Conservation (phyloP, 2,888 invertebrate species). For the Acronicta psi region DNA sequence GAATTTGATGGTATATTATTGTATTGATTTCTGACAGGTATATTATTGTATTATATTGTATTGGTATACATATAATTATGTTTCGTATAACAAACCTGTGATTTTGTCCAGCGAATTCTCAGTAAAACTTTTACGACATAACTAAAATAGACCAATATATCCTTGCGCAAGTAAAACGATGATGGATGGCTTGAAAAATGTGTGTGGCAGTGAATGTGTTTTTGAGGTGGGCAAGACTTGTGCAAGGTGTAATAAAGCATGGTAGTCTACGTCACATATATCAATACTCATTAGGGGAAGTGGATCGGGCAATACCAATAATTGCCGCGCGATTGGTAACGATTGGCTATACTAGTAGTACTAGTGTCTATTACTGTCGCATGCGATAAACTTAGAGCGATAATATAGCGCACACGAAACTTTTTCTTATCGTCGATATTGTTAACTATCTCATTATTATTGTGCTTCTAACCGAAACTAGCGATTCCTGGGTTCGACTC, state of each 20-base stretch:
- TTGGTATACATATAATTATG: no score
- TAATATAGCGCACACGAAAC: background rate
- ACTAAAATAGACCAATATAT: slow-evolving; percentile 20
- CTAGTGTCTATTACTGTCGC: slow-evolving; percentile 14
- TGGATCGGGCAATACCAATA: slow-evolving; percentile 45
- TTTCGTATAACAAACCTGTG: slow-evolving; percentile 20
- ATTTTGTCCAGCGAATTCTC: slow-evolving; percentile 24
- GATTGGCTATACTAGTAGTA: slow-evolving; percentile 21
- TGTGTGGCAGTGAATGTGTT: slow-evolving; percentile 23
- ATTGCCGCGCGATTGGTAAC: slow-evolving; percentile 26
- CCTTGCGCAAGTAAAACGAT: slow-evolving; percentile 46
- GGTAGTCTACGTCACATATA: slow-evolving; percentile 26
- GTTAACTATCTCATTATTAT: no score
- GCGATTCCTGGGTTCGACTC: no score
- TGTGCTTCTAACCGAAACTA: no score
- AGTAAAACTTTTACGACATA: slow-evolving; percentile 29
- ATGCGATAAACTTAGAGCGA: slow-evolving; percentile 17
- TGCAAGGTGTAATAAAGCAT: slow-evolving; percentile 29
- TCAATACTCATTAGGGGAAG: slow-evolving; percentile 54
- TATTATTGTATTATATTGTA: no score
- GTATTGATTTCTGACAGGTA: no score
- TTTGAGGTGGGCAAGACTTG: slow-evolving; percentile 11
- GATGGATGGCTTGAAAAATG: slow-evolving; percentile 48
- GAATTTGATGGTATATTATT: no score
- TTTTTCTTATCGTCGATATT: background rate